phyloP scores from a whole-genome alignment of 2,888 invertebrate species.

The Drosophila hamatofila region DNA sequence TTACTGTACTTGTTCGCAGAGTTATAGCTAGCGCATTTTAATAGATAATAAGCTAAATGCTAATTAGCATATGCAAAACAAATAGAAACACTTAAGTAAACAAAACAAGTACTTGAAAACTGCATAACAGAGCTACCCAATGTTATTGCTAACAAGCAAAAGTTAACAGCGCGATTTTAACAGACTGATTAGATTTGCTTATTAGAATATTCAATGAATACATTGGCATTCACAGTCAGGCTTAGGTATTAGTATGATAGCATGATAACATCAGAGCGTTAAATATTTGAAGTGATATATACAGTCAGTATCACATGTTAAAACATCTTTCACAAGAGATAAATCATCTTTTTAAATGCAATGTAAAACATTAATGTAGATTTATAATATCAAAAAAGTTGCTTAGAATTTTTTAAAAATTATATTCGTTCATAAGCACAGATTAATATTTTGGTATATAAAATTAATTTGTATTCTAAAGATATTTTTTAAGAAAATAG shows the following conservation, averaged over 20 bases:
- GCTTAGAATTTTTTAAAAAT: too few relatives aligned
- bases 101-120: not conserved
- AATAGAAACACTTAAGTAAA: not conserved
- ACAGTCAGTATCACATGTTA: not conserved
- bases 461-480: too few relatives aligned
- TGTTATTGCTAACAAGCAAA: not conserved
- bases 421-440: too few relatives aligned
- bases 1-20: not conserved
- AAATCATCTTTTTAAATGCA: too few relatives aligned
- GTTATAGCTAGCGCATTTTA: not conserved
- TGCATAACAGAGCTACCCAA: not conserved
- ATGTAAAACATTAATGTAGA: too few relatives aligned
- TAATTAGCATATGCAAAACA: slow-evolving; percentile 6
- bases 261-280: too few relatives aligned
- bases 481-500: too few relatives aligned
- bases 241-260: not conserved
- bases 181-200: not conserved
- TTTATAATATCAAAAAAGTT: too few relatives aligned
- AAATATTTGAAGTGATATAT: not conserved
- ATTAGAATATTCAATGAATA: not conserved
- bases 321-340: not conserved
- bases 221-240: not conserved
- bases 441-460: too few relatives aligned
- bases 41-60: slow-evolving; percentile 1
- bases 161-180: not conserved